Conservation (phyloP, 2,113 vertebrate species). For the Albula glossodonta region DNA sequence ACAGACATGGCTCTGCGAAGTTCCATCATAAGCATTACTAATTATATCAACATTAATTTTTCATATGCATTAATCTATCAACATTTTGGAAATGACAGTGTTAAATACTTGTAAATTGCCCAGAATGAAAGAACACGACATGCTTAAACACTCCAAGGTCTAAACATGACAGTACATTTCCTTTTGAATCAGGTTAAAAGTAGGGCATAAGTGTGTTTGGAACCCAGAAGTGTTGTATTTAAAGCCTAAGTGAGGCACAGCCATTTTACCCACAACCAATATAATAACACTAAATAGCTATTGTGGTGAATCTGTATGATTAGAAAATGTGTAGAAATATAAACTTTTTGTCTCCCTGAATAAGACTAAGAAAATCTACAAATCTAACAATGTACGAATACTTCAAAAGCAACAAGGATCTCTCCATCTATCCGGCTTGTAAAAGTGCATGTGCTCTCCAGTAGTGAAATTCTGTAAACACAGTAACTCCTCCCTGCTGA, state of each 20-base stretch:
- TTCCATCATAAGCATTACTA: too few relatives aligned
- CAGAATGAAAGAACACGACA: background rate
- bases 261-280: background rate
- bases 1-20: too few relatives aligned
- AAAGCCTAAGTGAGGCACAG: background rate
- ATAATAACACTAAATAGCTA: too few relatives aligned
- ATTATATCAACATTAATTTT: too few relatives aligned
- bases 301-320: background rate
- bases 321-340: background rate
- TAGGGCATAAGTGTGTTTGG: too few relatives aligned
- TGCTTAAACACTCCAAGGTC: background rate
- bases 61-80: too few relatives aligned
- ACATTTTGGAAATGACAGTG: background rate
- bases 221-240: background rate
- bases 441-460: background rate
- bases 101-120: background rate
- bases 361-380: too few relatives aligned
- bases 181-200: background rate
- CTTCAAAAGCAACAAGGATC: background rate
- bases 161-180: too few relatives aligned
- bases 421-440: background rate
- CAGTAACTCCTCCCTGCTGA: constrained; percentile 27
- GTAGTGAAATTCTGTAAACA: constrained; percentile 15
- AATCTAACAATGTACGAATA: background rate
- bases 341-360: background rate